Evolutionary conservation across 2,113 vertebrate species (phyloP).

Genomic region (Anas platyrhynchos): DNA sequence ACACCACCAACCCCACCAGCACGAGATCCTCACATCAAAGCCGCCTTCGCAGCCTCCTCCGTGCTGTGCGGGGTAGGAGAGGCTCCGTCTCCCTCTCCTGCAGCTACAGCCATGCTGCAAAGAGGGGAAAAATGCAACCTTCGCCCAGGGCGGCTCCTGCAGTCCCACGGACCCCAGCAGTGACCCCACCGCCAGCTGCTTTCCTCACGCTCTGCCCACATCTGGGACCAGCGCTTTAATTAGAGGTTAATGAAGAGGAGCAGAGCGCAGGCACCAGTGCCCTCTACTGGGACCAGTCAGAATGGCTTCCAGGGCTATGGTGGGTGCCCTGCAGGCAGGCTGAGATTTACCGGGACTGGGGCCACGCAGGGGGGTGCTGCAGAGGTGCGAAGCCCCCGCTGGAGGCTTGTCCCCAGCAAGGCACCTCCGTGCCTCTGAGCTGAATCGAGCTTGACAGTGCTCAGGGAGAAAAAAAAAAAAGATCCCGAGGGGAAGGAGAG

Average conservation of each 20-base stretch:
- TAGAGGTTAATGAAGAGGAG: constrained; percentile 32
- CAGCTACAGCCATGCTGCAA: not conserved
- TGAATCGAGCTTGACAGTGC: constrained; percentile 43
- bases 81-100: fast-evolving
- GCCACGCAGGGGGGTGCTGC: not conserved
- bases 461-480: not conserved
- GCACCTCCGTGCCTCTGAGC: not conserved
- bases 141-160: fast-evolving
- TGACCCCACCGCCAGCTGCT: fast-evolving
- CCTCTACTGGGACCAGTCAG: constrained; percentile 51
- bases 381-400: fast-evolving
- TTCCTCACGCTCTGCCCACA: not conserved
- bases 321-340: not conserved
- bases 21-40: not conserved
- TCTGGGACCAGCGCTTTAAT: not conserved
- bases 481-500: not conserved
- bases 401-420: not conserved
- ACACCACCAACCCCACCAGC: not conserved
- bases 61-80: fast-evolving
- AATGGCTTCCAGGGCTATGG: not conserved
- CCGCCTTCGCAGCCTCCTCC: fast-evolving
- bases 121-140: not conserved
- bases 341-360: not conserved
- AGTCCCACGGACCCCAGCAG: fast-evolving
- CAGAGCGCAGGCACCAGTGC: constrained; percentile 39